phyloP scores from a whole-genome alignment of 2,113 vertebrate genomes.

The Carassius gibelio region DNA sequence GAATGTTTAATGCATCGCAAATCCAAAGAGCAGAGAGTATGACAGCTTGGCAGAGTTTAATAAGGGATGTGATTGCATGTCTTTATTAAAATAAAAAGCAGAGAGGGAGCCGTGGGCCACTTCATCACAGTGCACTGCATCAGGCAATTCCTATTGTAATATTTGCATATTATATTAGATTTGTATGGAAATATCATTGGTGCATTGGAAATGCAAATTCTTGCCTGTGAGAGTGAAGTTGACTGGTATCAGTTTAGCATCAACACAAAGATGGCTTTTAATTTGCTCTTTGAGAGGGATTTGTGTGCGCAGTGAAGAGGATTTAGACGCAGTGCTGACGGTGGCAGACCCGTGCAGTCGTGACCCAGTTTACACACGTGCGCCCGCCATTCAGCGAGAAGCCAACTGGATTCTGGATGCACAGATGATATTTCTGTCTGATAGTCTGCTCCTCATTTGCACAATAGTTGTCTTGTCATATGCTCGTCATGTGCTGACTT shows the following conservation, averaged over 20 bases:
- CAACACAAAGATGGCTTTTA: conserved; percentile 1
- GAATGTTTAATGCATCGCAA: not conserved
- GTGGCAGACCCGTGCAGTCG: not conserved
- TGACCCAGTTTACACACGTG: conserved; percentile 3
- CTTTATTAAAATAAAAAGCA: not conserved
- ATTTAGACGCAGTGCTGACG: not conserved
- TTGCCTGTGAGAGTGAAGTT: not conserved
- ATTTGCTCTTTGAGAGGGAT: conserved; percentile 24
- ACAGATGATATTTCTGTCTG: not conserved
- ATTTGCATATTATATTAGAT: conserved; percentile 10
- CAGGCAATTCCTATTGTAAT: not conserved
- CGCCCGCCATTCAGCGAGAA: not conserved
- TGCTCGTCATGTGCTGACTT: not conserved
- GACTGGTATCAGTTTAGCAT: not conserved
- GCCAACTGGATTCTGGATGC: not conserved
- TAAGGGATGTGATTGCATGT: not conserved
- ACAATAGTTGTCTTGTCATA: not conserved
- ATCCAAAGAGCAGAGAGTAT: not conserved
- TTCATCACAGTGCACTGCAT: not conserved
- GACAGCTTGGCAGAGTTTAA: not conserved
- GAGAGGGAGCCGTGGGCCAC: not conserved
- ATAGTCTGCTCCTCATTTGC: not conserved
- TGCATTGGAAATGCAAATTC: not conserved
- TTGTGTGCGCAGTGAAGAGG: conserved; percentile 5
- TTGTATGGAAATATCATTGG: conserved; percentile 15